Evolutionary conservation across 2,888 invertebrate species (phyloP), one percentile per base, ranked within the genome.

Genomic region (Trilocha varians): DNA sequence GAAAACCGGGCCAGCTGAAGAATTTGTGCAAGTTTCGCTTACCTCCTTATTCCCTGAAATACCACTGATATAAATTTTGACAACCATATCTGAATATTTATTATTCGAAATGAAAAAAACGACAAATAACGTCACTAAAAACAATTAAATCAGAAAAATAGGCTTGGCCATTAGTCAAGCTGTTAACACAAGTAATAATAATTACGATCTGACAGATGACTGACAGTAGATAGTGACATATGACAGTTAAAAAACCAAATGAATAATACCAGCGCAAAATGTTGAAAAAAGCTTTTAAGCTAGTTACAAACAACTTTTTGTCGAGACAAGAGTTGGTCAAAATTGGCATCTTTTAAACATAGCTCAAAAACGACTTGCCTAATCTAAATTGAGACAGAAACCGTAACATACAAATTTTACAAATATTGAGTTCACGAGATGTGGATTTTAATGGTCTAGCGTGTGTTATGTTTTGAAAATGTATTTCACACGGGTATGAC

Each of bases 1-100:
- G 70, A 65, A 62, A 58, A 60, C 71, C 78, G 76, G 71, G 78
- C 62, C 70, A 60, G 65, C 68, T 65, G 63, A 68, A 70, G 66
- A 70, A 74, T 75, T 74, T 70, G 65, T 71, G 72, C 72, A 73
- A 70, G 70, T 42, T 73, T 70, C 59, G 86, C 90, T 89, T 87
- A 95, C 96, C 93, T 96, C 96, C 88, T 96, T 95, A 80, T 95
- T 96, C 67, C 95, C 96, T 70, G 95, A 96, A 87, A 95, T 95
- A 69, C 95, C 95, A 78, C 95, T 95, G 71, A 96, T 88, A 85
- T 94, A 96, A 55, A 96, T 91, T 89, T 95, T 96, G 67, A 96
- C 91, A 79, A 93, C 95, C 96, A 96, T 96, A 78, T 47, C 74
- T 70, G 57, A 59, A 64, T 56, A 55, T 48, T 65, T 53, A 50